Percentiles rank a stretch among this genome's conserved stretches.
Evolutionary conservation across 2,888 invertebrate species (phyloP).

Genomic region (Scelioninae gen. 2): DNA sequence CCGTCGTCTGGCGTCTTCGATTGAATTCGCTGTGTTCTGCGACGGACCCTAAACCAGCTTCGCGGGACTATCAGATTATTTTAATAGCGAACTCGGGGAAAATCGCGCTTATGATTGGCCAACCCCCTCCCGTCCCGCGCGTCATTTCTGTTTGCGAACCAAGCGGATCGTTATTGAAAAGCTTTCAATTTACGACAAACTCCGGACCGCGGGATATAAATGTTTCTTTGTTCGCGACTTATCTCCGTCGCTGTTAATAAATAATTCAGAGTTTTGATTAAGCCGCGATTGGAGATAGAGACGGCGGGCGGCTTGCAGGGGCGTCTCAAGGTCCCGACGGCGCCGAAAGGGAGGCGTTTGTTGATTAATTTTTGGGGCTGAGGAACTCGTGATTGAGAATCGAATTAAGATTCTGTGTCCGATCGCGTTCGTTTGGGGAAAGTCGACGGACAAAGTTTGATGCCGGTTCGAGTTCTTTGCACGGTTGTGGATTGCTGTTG

Average conservation of each 20-base stretch:
- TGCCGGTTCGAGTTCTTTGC: constrained; percentile 1
- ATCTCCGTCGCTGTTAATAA: constrained; percentile 26
- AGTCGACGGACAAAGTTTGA: constrained; percentile 11
- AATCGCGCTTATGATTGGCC: constrained; percentile 59
- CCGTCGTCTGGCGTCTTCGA: constrained; percentile 24
- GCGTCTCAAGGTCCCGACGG: background rate
- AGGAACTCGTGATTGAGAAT: constrained; percentile 26
- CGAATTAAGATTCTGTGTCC: constrained; percentile 24
- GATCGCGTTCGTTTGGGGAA: constrained; percentile 18
- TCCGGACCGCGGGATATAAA: constrained; percentile 8
- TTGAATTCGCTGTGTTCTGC: constrained; percentile 10
- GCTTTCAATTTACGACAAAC: constrained; percentile 41
- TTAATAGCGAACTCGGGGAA: constrained; percentile 49
- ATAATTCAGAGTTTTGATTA: constrained; percentile 47
- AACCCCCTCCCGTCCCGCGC: background rate
- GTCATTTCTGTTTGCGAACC: background rate
- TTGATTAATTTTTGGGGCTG: constrained; percentile 41
- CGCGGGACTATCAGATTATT: constrained; percentile 61
- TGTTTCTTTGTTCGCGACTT: constrained; percentile 30
- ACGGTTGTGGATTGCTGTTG: background rate
- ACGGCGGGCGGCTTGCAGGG: background rate
- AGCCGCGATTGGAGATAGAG: constrained; percentile 24
- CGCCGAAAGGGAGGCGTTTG: constrained; percentile 17
- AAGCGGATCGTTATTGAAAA: constrained; percentile 41
- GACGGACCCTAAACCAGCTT: constrained; percentile 18